Percentiles rank a stretch among this genome's conserved stretches.
These are phyloP conservation scores for Wasmannia auropunctata DNA, from an alignment of 1,140 invertebrate species.

Conservation along the genomic window DNA sequence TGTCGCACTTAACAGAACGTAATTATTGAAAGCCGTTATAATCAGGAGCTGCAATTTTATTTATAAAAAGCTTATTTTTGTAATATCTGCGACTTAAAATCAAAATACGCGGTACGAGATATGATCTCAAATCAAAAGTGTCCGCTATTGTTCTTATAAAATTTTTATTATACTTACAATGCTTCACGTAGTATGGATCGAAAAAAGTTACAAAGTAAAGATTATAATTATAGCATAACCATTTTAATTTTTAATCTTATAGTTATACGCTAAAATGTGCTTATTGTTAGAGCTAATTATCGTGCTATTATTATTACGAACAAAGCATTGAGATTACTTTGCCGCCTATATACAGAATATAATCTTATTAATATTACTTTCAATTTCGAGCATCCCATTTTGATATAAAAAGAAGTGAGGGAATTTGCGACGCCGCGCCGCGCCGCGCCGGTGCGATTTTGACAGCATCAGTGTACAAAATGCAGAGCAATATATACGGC, in stretches of 20 bases:
- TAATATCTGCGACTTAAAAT: background rate
- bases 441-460: background rate
- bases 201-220: too few relatives aligned
- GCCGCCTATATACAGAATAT: background rate
- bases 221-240: too few relatives aligned
- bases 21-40: slow-evolving; percentile 11
- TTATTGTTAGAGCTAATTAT: too few relatives aligned
- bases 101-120: background rate
- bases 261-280: too few relatives aligned
- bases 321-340: background rate
- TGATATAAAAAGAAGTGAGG: background rate
- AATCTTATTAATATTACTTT: background rate
- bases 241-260: too few relatives aligned
- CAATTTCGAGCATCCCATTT: background rate
- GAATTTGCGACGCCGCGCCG: background rate
- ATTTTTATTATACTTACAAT: too few relatives aligned
- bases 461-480: background rate
- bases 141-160: too few relatives aligned
- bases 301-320: too few relatives aligned
- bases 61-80: background rate
- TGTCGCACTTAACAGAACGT: background rate
- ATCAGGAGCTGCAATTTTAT: background rate
- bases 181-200: too few relatives aligned
- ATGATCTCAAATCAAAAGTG: too few relatives aligned
- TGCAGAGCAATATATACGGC: background rate